These are phyloP conservation scores for Channa maculata DNA, from an alignment of 2,113 vertebrate species.

Conservation along the genomic window DNA sequence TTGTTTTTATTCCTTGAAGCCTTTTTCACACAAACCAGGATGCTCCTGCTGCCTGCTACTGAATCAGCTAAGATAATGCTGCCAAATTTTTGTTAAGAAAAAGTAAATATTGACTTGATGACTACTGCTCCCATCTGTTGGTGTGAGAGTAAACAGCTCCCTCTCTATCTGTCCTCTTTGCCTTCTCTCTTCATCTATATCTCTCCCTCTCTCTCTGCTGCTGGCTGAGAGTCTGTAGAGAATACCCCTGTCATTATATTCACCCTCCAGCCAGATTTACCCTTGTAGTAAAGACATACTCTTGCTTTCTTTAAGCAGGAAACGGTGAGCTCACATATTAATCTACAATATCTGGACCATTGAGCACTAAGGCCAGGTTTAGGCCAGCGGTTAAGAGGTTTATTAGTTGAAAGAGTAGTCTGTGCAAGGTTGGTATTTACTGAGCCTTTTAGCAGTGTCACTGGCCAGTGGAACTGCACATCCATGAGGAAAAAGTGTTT, in stretches of 20 bases:
- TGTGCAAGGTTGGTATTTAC: constrained; percentile 6
- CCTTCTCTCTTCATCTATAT: constrained; percentile 7
- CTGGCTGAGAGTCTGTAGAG: constrained; percentile 55
- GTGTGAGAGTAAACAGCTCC: constrained; percentile 37
- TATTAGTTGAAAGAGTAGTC: neutral
- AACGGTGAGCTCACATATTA: constrained; percentile 8
- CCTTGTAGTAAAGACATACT: constrained; percentile 51
- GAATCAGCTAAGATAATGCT: constrained; percentile 40
- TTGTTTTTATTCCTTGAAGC: constrained; percentile 46
- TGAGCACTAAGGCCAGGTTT: neutral
- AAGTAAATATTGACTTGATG: constrained; percentile 74
- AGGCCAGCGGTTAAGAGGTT: constrained; percentile 31
- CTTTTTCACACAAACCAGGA: constrained; percentile 41
- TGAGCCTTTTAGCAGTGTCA: constrained; percentile 9
- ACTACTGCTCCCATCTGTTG: constrained; percentile 65
- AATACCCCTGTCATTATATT: constrained; percentile 57
- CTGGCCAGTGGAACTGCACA: neutral
- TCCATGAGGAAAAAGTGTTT: constrained; percentile 7
- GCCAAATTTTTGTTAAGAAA: constrained; percentile 63
- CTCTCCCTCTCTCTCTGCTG: constrained; percentile 25
- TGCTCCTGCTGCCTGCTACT: constrained; percentile 32
- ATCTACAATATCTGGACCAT: constrained; percentile 33
- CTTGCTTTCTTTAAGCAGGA: constrained; percentile 33
- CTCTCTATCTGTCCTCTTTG: constrained; percentile 28
- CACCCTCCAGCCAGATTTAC: constrained; percentile 62